These are phyloP conservation scores for Lutjanus erythropterus DNA, from an alignment of 2,113 vertebrate species.

Conservation along the genomic window DNA sequence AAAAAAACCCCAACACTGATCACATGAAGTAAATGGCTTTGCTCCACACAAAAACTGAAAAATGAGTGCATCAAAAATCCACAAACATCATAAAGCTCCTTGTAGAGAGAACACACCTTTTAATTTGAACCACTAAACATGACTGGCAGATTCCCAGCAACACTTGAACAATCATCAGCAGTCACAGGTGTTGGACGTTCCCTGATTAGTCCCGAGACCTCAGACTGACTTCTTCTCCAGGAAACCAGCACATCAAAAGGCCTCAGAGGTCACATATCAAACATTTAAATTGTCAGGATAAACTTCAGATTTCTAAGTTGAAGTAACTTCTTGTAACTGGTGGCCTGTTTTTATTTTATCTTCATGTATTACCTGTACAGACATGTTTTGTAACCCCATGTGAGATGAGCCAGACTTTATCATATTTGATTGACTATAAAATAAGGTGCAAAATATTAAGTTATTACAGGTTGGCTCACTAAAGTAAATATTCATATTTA, in stretches of 20 bases:
- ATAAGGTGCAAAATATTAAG: too few species aligned
- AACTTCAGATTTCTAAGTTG: too few species aligned
- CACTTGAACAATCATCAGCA: not conserved
- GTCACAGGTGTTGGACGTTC: constrained; percentile 24
- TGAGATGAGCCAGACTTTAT: too few species aligned
- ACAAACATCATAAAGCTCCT: not conserved
- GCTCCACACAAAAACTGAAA: not conserved
- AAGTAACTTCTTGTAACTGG: too few species aligned
- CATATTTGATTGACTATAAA: too few species aligned
- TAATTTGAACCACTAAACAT: not conserved
- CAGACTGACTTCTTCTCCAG: not conserved
- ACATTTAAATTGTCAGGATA: too few species aligned
- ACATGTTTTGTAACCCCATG: too few species aligned
- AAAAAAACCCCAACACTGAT: not conserved
- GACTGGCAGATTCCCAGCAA: not conserved
- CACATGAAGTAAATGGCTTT: not conserved
- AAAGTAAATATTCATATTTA: too few species aligned
- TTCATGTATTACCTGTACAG: too few species aligned
- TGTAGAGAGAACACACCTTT: not conserved
- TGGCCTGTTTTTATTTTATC: too few species aligned
- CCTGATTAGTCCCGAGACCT: not conserved
- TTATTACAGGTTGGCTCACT: too few species aligned
- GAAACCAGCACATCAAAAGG: not conserved
- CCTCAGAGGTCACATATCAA: not conserved
- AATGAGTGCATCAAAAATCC: not conserved